These are phyloP conservation scores for Sinocyclocheilus grahami DNA, from an alignment of 2,113 vertebrate genomes.

Conservation along the genomic window DNA sequence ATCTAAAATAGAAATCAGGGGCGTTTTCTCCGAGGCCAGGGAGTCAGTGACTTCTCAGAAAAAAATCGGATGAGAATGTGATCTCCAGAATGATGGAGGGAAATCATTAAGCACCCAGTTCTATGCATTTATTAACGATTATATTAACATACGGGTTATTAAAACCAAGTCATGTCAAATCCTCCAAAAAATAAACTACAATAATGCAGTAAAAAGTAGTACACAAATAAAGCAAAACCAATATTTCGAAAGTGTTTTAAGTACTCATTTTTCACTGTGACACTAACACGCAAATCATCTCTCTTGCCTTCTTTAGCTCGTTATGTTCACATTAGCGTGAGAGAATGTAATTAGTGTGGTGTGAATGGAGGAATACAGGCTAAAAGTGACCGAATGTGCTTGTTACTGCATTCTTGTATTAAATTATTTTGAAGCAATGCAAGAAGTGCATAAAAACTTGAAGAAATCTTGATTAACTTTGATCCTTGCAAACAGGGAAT, in stretches of 20 bases:
- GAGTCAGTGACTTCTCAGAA: neutral
- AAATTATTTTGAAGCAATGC: neutral
- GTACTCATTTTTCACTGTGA: neutral
- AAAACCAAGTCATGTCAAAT: neutral
- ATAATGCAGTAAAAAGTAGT: neutral
- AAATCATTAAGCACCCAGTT: neutral
- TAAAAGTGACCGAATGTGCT: neutral
- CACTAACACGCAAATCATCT: neutral
- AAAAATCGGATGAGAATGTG: neutral
- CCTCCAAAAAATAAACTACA: too few species aligned
- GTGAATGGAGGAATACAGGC: neutral
- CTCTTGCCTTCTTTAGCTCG: neutral
- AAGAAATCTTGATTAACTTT: neutral
- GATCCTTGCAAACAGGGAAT: neutral
- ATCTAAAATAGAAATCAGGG: conserved; percentile 11
- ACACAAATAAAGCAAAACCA: neutral
- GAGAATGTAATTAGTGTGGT: neutral
- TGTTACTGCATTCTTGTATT: neutral
- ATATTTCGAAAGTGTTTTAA: neutral
- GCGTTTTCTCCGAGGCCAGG: neutral
- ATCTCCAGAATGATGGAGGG: neutral
- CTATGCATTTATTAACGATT: neutral
- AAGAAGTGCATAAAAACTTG: neutral
- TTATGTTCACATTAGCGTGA: neutral
- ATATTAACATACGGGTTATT: neutral